Base-by-base conservation (phyloP, 2,888 invertebrate species). In the Clunio marinus region DNA sequence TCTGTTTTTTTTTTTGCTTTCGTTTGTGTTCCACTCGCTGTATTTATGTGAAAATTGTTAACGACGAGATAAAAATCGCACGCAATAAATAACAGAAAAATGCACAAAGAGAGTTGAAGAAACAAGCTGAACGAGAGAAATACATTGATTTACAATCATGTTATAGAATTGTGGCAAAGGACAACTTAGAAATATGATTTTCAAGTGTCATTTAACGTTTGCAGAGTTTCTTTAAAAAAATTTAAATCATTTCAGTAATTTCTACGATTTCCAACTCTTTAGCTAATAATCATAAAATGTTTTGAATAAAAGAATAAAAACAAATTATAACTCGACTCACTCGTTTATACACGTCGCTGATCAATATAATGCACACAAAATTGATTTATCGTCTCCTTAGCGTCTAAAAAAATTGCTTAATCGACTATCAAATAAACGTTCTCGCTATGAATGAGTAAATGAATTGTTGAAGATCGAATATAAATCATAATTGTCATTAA, bases 401-500 rank as follows among this genome's bases (percentile, higher is more conserved):
- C 45, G 22, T 63, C 35, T 45, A 63, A 35, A n/a, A 41, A 63
- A 63, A 63, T 63, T 63, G 27, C 63, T 63, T 63, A 63, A 63
- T 63, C 63, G 63, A 45, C 45, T 45, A 63, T 58, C 58, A 58
- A 28, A 28, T 17, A 27, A 63, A 15, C 10, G 37, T 35, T 35
- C 4, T 25, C 4, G n/a, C n/a, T n/a, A n/a, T 24, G 41, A 25
- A 63, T 45, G 27, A 45, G 63, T 45, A 22, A 45, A n/a, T n/a
- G n/a, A n/a, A 63, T 45, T n/a, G 41, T 25, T 25, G 45, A 41
- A 25, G 63, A 45, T 41, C 22, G 27, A 45, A 17, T 20, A 63
- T 63, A 63, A 63, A 63, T 63, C 63, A 45, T 45, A 63, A 63
- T 63, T 45, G 45, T 63, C 63, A 63, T 63, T 63, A 63, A 28